Evolutionary conservation across 1,140 invertebrate genomes (phyloP), one percentile per base, ranked within the genome.

Genomic region (Colletes latitarsis): DNA sequence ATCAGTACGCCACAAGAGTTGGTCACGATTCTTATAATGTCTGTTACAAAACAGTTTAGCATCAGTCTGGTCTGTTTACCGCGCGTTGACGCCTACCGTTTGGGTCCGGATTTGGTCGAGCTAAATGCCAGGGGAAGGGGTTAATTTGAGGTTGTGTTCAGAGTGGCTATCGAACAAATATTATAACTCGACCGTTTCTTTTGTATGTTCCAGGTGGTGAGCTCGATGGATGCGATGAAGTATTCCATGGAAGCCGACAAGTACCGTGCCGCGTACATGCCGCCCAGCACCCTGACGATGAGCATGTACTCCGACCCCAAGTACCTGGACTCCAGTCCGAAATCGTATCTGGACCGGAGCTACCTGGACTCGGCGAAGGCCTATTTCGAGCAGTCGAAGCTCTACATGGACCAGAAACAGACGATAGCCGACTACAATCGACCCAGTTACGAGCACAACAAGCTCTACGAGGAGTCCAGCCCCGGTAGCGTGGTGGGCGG

Each of bases 221-320:
- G 95, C 70, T 95, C 96, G 64, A 96, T 97, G 96, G 96, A 97
- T 86, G 95, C 95, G 4, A 96, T 96, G 95, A 96, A 96, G 89
- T 96, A 96, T 89, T 96, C 96, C 8, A 95, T 96, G 93, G 96
- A 96, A 82, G 95, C 95, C 0, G 96, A 96, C 77, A 96, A 96
- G 81, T 97, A 96, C 91, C 94, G 96, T 53, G 95, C 95, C 8
- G 93, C 95, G 0, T 96, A 96, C 92, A 95, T 95, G 93, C 94
- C 95, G 2, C 94, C 95, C 3, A 94, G 94, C 63, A 94, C 94
- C 6, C 89, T 95, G n/a, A 94, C 94, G 66, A 95, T 95, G 94
- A 94, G 94, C 41, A 96, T 96, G 95, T 96, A 96, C 85, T 94
- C 95, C 5, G 95, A 96, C 86, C 94, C 95, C 12, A 95, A 95